Conservation (phyloP, 1,140 invertebrate species). For the Euglossa dilemma region DNA sequence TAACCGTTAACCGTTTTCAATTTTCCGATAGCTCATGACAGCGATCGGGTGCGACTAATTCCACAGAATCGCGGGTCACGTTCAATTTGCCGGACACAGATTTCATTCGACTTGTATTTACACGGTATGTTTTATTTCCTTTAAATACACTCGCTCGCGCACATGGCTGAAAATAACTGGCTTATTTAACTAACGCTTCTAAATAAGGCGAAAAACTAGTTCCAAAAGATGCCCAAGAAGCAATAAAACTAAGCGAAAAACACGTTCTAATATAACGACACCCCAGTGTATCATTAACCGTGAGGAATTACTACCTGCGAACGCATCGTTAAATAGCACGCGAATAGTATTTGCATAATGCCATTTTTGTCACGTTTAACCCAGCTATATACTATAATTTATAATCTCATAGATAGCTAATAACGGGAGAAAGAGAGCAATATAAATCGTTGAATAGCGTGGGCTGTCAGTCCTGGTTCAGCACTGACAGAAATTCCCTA, state of each 20-base stretch:
- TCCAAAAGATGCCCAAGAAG: background rate
- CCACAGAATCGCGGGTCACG: too few relatives aligned
- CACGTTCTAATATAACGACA: constrained; percentile 16
- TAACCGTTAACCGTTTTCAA: too few relatives aligned
- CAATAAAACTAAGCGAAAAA: background rate
- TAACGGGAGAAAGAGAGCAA: background rate
- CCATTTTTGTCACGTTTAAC: background rate
- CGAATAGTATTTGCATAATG: background rate
- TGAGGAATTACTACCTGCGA: constrained; percentile 8
- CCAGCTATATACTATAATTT: background rate
- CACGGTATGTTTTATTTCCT: background rate
- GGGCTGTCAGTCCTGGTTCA: background rate
- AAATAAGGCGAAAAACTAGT: background rate
- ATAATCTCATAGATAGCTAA: background rate
- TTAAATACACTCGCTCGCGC: too few relatives aligned
- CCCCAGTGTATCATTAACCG: background rate
- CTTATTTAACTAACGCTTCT: background rate
- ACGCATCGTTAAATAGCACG: background rate
- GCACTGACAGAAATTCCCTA: background rate
- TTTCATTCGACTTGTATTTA: background rate
- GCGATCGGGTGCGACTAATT: too few relatives aligned
- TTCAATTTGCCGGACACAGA: too few relatives aligned
- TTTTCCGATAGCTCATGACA: too few relatives aligned
- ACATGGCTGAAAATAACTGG: background rate
- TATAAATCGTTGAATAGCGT: background rate